Evolutionary conservation across 2,113 vertebrate genomes (phyloP).

Genomic region (Mirza zaza): DNA sequence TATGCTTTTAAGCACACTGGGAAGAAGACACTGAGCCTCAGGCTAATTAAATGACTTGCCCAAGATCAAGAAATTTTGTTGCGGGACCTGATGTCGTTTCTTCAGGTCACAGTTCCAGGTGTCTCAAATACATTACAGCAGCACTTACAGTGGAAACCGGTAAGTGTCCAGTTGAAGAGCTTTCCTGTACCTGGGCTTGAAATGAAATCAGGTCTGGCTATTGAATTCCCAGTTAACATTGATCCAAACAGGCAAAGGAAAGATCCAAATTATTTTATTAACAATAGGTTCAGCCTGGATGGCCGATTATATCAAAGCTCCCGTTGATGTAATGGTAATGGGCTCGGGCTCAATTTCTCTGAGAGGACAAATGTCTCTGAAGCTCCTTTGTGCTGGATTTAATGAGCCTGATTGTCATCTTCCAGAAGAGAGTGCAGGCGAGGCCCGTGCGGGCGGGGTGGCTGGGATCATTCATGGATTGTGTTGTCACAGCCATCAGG

Average conservation of each 20-base stretch:
- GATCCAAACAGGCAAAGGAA: conserved; percentile 35
- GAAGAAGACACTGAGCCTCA: not conserved
- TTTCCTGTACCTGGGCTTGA: not conserved
- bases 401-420: conserved; percentile 82
- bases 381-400: conserved; percentile 78
- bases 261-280: conserved; percentile 78
- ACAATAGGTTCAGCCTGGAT: conserved; percentile 68
- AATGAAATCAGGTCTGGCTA: not conserved
- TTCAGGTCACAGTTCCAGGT: too few species aligned
- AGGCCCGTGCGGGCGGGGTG: conserved; percentile 70
- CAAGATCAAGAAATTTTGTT: not conserved
- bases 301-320: conserved; percentile 78
- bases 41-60: not conserved
- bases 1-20: not conserved
- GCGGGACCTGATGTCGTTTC: too few species aligned
- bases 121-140: not conserved
- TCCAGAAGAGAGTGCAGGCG: conserved; percentile 70
- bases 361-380: conserved; percentile 75
- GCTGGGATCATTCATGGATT: conserved; percentile 79
- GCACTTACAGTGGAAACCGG: not conserved
- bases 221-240: not conserved
- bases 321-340: conserved; percentile 74
- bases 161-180: not conserved
- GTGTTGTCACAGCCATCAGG: conserved; percentile 71
- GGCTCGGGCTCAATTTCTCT: conserved; percentile 70